Conservation (phyloP, 2,888 invertebrate species). For the Melangyna quadrimaculata region DNA sequence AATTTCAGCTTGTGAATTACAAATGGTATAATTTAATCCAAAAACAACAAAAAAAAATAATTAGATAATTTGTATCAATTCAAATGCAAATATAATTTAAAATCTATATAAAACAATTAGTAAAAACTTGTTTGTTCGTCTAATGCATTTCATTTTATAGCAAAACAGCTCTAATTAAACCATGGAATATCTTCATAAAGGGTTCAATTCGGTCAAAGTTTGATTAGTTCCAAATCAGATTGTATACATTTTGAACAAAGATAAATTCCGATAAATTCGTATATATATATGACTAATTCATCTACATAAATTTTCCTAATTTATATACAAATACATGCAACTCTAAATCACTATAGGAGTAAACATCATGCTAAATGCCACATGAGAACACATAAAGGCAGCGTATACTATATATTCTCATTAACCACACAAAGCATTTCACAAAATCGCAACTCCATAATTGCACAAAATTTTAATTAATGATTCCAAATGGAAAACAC, state of each 20-base stretch:
- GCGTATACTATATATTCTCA: slow-evolving; percentile 5
- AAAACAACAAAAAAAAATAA: neutral
- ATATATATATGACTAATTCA: slow-evolving; percentile 18
- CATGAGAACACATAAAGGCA: neutral
- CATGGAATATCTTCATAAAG: neutral
- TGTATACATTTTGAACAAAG: neutral
- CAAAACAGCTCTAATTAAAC: slow-evolving; percentile 4
- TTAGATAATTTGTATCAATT: neutral
- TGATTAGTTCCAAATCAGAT: slow-evolving; percentile 34
- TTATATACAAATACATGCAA: too few relatives aligned
- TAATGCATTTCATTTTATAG: neutral
- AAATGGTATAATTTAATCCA: neutral
- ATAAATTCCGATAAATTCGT: slow-evolving; percentile 8
- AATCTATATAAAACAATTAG: neutral
- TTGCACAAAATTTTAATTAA: slow-evolving; percentile 65
- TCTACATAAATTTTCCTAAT: neutral
- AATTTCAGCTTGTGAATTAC: neutral
- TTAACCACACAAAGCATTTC: slow-evolving; percentile 34
- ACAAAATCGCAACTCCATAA: slow-evolving; percentile 5
- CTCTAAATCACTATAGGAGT: too few relatives aligned
- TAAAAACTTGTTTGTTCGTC: neutral
- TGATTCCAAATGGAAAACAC: slow-evolving; percentile 42
- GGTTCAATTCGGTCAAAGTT: slow-evolving; percentile 18
- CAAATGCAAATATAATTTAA: neutral
- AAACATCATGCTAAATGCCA: neutral